These are phyloP conservation scores for Salvelinus fontinalis DNA, from an alignment of 2,113 vertebrate species.

Conservation along the genomic window DNA sequence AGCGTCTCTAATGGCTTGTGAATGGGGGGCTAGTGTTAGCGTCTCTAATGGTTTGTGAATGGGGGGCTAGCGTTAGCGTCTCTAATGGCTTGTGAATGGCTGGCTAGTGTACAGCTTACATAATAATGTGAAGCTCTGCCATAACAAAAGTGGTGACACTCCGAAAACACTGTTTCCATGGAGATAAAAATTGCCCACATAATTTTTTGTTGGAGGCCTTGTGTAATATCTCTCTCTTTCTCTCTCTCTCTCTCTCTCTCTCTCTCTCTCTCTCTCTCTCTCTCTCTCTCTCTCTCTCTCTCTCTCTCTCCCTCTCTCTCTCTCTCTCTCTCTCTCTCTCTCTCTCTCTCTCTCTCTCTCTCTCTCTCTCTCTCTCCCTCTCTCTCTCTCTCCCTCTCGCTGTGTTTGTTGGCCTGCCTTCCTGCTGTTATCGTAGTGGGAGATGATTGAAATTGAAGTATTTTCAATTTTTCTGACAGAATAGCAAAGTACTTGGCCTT, in stretches of 20 bases:
- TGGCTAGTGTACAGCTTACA: slow-evolving; percentile 16
- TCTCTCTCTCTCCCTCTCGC: neutral
- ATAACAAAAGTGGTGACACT: slow-evolving; percentile 63
- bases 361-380: too few relatives aligned
- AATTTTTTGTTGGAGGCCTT: slow-evolving; percentile 57
- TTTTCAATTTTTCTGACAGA: neutral
- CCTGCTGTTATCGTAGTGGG: slow-evolving; percentile 33
- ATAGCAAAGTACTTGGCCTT: neutral
- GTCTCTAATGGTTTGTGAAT: slow-evolving; percentile 43
- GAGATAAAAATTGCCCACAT: slow-evolving; percentile 73
- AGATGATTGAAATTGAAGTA: slow-evolving; percentile 46
- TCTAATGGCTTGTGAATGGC: neutral
- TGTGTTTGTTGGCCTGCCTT: slow-evolving; percentile 24
- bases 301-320: too few relatives aligned
- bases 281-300: too few relatives aligned
- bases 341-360: too few relatives aligned
- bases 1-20: neutral
- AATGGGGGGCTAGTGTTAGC: neutral
- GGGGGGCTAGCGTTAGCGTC: slow-evolving; percentile 3
- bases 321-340: too few relatives aligned
- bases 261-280: too few relatives aligned
- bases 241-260: neutral
- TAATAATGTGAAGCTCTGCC: slow-evolving; percentile 51
- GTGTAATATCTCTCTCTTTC: slow-evolving; percentile 54
- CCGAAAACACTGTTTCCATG: slow-evolving; percentile 74